Evolutionary conservation across 2,113 vertebrate species (phyloP).

Genomic region (Dromaius novaehollandiae): DNA sequence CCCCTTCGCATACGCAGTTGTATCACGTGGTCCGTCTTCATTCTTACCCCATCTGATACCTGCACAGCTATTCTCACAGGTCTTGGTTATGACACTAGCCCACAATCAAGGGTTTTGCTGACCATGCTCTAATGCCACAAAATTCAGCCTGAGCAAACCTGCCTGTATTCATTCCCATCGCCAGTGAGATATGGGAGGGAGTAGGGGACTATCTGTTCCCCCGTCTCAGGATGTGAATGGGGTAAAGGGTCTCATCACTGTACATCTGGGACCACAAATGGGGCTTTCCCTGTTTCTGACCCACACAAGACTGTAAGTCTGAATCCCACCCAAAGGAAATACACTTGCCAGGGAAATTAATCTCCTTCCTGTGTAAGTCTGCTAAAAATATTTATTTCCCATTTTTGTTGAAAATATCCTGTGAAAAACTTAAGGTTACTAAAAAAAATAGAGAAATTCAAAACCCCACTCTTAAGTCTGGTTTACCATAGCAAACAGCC

Average conservation of each 20-base stretch:
- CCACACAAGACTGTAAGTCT: background rate
- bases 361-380: background rate
- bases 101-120: background rate
- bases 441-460: background rate
- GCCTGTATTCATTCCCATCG: background rate
- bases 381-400: background rate
- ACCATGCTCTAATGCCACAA: background rate
- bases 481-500: background rate
- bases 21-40: background rate
- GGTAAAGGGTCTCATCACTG: background rate
- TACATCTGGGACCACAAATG: background rate
- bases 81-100: background rate
- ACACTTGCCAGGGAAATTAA: fast-evolving
- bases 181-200: fast-evolving
- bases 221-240: background rate
- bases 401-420: background rate
- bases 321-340: background rate
- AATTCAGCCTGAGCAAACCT: background rate
- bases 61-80: background rate
- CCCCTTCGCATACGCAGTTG: background rate
- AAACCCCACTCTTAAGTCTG: background rate
- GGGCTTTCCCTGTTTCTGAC: background rate
- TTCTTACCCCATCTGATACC: background rate
- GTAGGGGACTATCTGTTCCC: background rate
- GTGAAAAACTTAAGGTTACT: background rate